phyloP scores from a whole-genome alignment of 2,888 invertebrate species.

The Leptopilina syphax region DNA sequence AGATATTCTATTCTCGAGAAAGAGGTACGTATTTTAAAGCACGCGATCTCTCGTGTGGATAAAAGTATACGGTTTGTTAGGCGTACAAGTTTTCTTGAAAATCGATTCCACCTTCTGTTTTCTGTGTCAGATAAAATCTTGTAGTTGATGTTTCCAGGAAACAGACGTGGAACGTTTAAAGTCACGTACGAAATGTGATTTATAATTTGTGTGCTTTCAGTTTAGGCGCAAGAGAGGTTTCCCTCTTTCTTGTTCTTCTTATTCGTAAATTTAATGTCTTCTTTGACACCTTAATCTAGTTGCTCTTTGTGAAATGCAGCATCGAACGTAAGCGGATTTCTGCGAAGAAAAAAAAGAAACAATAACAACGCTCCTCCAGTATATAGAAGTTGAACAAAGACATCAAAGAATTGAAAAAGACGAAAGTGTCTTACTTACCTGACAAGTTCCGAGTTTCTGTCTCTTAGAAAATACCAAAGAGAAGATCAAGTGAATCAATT shows the following conservation, averaged over 20 bases:
- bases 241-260: not conserved
- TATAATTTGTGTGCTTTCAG: slow-evolving; percentile 1
- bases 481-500: slow-evolving; percentile 36
- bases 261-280: slow-evolving; percentile 28
- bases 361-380: not conserved
- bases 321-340: slow-evolving; percentile 9
- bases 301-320: slow-evolving; percentile 2
- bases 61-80: slow-evolving; percentile 19
- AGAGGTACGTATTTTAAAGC: not conserved
- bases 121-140: slow-evolving; percentile 16
- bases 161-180: slow-evolving; percentile 11
- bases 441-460: slow-evolving; percentile 17
- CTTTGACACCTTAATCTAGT: slow-evolving; percentile 8
- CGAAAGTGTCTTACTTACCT: slow-evolving; percentile 20
- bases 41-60: slow-evolving; percentile 21
- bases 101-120: slow-evolving; percentile 1
- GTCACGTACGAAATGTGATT: slow-evolving; percentile 14
- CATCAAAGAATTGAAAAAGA: slow-evolving; percentile 12
- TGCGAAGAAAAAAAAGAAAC: not conserved
- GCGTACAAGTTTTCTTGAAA: slow-evolving; percentile 16
- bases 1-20: not conserved
- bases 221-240: slow-evolving; percentile 10
- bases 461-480: not conserved
- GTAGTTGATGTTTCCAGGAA: slow-evolving; percentile 17
- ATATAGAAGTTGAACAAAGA: slow-evolving; percentile 1